phyloP scores from a whole-genome alignment of 2,113 vertebrate genomes.

The Syngnathus scovelli region DNA sequence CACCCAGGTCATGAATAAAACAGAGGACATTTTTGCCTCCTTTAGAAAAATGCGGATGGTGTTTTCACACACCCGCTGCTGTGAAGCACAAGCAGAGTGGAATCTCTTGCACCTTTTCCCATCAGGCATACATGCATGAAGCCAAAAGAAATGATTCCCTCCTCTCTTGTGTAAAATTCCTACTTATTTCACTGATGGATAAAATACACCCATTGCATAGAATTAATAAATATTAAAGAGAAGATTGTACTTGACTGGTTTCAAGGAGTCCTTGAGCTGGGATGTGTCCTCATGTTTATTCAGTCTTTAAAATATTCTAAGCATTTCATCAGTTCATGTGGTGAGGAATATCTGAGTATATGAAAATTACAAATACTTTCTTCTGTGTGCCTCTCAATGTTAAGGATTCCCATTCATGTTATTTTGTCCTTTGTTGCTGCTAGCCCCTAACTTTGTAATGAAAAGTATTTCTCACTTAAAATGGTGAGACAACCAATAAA shows the following conservation, averaged over 20 bases:
- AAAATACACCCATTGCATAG: neutral
- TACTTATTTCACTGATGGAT: neutral
- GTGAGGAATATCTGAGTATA: neutral
- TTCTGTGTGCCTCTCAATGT: neutral
- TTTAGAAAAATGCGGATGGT: slow-evolving; percentile 2
- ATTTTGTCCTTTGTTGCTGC: neutral
- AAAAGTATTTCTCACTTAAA: neutral
- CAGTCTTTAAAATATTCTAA: neutral
- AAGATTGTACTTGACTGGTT: neutral
- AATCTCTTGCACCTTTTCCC: slow-evolving; percentile 13
- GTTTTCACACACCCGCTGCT: slow-evolving; percentile 19
- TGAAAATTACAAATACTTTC: neutral
- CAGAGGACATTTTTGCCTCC: slow-evolving; percentile 23
- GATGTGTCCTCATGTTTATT: neutral
- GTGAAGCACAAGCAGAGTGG: slow-evolving; percentile 11
- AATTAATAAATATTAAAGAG: slow-evolving; percentile 1
- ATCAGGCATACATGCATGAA: slow-evolving; percentile 3
- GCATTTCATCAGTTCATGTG: neutral
- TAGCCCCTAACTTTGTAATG: neutral
- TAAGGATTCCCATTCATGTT: neutral
- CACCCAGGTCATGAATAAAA: slow-evolving; percentile 49
- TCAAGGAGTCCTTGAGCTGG: neutral
- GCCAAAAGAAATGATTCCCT: neutral
- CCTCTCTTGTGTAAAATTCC: neutral
- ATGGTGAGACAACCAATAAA: neutral